Evolutionary conservation across 2,888 invertebrate genomes (phyloP), one percentile per base, ranked within the genome.

Genomic region (Lycocerus yunnanus): DNA sequence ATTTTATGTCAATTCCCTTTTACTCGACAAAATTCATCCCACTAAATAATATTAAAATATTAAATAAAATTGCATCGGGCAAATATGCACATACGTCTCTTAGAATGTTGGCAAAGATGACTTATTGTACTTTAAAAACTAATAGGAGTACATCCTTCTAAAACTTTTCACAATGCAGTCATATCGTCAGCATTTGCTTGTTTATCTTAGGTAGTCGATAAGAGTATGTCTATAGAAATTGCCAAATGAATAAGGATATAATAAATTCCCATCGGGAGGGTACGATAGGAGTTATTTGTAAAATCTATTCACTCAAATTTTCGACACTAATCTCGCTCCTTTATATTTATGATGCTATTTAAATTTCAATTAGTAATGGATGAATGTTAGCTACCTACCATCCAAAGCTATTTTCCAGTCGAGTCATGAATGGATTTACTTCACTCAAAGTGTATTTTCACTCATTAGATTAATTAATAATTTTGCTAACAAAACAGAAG

Each of bases 1-100:
- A 81, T 68, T 69, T 72, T 75, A 71, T 68, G 75, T 69, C 75
- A 69, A 72, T 58, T 60, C n/a, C 43, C n/a, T n/a, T 43, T 43
- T 43, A 43, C n/a, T 8, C 6, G 43, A 43, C 43, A 43, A 43
- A 43, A 43, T 43, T 43, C n/a, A n/a, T 2, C 43, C n/a, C 6
- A 43, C 1, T 0, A 43, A 43, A 43, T n/a, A 4, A 8, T 8
- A 43, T 43, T 43, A n/a, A 43, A 43, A n/a, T 43, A 27, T 27
- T 27, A 13, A 27, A 1, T 13, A 27, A 27, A 27, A n/a, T 27
- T 43, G n/a, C n/a, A 43, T 6, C n/a, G 4, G 13, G 1, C 13
- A 27, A 27, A 27, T 27, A 27, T 27, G 11, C 27, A 18, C 2
- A 27, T 27, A 27, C 9, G 21, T 10, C 21, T 27, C 13, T 24